A percentile compares a stretch with the other conserved stretches of the same genome.
phyloP scores from a whole-genome alignment of 2,797 vertebrate species.

The Mycteria americana region DNA sequence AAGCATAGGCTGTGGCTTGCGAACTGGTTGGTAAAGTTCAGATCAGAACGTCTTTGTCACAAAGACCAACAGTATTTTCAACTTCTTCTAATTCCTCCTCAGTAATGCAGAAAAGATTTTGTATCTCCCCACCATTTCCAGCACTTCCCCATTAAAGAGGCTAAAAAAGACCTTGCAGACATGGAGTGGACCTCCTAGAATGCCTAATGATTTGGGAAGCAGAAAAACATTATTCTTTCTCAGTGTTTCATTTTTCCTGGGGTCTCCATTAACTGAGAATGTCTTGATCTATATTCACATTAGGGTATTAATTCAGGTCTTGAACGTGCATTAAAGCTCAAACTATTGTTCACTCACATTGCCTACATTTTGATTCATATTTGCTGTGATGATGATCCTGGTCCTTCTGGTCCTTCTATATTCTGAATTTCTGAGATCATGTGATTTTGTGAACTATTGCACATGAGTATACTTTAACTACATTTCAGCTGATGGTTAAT shows the following conservation, averaged over 20 bases:
- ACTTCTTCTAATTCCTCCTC: not conserved
- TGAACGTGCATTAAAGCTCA: not conserved
- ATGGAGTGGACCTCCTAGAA: not conserved
- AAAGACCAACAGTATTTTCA: not conserved
- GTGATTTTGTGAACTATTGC: not conserved
- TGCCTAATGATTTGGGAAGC: not conserved
- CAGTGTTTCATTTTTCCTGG: not conserved
- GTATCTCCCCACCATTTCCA: not conserved
- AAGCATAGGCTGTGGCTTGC: not conserved
- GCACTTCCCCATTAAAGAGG: not conserved
- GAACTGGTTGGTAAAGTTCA: not conserved
- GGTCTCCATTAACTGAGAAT: not conserved
- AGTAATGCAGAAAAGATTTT: not conserved
- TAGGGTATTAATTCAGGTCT: not conserved
- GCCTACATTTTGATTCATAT: not conserved
- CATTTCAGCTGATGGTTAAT: not conserved
- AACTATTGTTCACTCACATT: not conserved
- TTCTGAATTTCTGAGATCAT: not conserved
- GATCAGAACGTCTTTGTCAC: not conserved
- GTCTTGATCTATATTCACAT: not conserved
- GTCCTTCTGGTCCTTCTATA: not conserved
- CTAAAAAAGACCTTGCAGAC: not conserved
- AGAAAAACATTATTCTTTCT: not conserved
- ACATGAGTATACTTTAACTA: not conserved
- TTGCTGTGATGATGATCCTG: not conserved